Conservation (phyloP, 1,140 invertebrate genomes). For the Drosophila teissieri region DNA sequence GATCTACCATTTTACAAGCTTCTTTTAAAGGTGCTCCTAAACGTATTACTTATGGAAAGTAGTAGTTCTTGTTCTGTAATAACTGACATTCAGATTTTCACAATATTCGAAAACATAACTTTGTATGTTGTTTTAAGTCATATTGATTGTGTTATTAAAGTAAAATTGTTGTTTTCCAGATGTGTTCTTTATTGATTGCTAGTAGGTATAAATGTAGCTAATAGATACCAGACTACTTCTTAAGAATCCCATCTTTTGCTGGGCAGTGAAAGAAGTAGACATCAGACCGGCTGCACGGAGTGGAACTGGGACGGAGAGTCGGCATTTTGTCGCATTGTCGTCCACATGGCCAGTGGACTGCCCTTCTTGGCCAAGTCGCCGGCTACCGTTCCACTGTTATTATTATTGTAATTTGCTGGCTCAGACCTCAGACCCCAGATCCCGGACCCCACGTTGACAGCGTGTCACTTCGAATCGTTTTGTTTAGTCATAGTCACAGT, state of each 20-base stretch:
- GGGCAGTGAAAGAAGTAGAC: constrained; percentile 9
- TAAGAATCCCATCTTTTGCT: neutral
- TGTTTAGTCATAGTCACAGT: constrained; percentile 75
- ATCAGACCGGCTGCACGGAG: constrained; percentile 1
- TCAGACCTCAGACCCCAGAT: constrained; percentile 55
- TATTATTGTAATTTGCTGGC: constrained; percentile 79
- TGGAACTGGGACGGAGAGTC: constrained; percentile 41
- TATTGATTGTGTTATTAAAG: too few relatives aligned
- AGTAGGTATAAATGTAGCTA: too few relatives aligned
- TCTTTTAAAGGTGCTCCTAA: too few relatives aligned
- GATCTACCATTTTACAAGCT: neutral
- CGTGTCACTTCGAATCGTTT: constrained; percentile 77
- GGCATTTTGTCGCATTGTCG: constrained; percentile 79
- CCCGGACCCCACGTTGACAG: constrained; percentile 73
- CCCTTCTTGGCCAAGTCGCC: constrained; percentile 13
- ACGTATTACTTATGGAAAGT: too few relatives aligned
- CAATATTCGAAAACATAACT: neutral
- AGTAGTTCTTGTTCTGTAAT: too few relatives aligned
- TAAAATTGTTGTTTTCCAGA: too few relatives aligned
- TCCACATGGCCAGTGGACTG: constrained; percentile 34
- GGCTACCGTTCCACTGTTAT: constrained; percentile 76
- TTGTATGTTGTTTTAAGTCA: too few relatives aligned
- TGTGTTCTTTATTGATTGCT: neutral
- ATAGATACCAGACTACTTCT: too few relatives aligned
- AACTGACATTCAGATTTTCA: too few relatives aligned